Evolutionary conservation across 64 coral and sea anemone genomes (phyloP).

Genomic region (Anthopleura sola): DNA sequence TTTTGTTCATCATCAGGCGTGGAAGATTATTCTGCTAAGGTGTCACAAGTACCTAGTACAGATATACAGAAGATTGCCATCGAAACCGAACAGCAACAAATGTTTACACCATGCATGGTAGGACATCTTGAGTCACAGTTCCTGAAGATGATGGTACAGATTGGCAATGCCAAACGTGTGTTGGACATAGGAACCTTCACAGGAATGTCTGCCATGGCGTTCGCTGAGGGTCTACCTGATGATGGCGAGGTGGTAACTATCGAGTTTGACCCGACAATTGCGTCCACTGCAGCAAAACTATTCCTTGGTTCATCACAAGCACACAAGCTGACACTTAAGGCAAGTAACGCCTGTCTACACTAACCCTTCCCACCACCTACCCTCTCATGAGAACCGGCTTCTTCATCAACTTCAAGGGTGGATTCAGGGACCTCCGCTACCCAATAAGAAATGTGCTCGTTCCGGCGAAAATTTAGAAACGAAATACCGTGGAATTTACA

Average conservation of each 20-base stretch:
- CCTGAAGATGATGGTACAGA: slow-evolving; percentile 56
- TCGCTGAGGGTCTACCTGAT: slow-evolving; percentile 45
- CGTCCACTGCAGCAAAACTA: slow-evolving; percentile 28
- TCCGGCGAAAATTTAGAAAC: too few relatives aligned
- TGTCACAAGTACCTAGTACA: slow-evolving; percentile 26
- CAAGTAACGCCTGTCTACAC: background rate
- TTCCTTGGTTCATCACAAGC: slow-evolving; percentile 27
- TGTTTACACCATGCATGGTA: slow-evolving; percentile 66
- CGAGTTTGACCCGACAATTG: slow-evolving; percentile 34
- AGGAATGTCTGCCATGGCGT: slow-evolving; percentile 55
- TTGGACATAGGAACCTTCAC: slow-evolving; percentile 64
- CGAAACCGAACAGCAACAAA: slow-evolving; percentile 28
- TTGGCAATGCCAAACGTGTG: slow-evolving; percentile 37
- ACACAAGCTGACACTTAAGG: slow-evolving; percentile 40
- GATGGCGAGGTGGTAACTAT: slow-evolving; percentile 48
- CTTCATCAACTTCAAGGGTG: too few relatives aligned
- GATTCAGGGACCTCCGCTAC: too few relatives aligned
- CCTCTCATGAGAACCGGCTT: too few relatives aligned
- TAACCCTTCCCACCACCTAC: too few relatives aligned
- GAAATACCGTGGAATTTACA: too few relatives aligned
- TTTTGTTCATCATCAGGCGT: background rate
- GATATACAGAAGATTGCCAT: slow-evolving; percentile 54
- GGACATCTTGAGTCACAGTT: slow-evolving; percentile 57
- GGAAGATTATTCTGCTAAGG: slow-evolving; percentile 35
- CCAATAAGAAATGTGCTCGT: too few relatives aligned